Evolutionary conservation across 2,113 vertebrate species (phyloP).

Genomic region (Mellivora capensis): DNA sequence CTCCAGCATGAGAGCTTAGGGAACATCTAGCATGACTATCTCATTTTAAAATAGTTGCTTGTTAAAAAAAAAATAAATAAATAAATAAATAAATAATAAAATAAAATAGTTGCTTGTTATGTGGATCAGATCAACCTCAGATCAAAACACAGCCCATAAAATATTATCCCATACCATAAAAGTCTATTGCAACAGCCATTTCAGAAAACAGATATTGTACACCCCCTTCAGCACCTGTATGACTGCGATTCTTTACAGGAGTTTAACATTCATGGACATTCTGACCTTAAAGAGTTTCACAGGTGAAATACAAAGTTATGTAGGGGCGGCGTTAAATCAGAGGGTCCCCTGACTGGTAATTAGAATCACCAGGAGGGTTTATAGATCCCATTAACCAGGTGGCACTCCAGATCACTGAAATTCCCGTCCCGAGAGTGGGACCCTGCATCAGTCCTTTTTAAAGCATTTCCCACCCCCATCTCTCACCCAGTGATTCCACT

Average conservation of each 20-base stretch:
- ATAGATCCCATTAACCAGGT: neutral
- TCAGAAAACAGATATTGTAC: neutral
- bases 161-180: neutral
- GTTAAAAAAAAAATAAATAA: too few species aligned
- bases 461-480: neutral
- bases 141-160: constrained; percentile 27
- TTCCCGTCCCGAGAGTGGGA: neutral
- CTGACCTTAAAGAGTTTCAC: neutral
- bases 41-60: constrained; percentile 26
- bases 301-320: neutral
- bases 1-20: neutral
- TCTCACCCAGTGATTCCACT: neutral
- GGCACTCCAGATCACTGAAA: neutral
- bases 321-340: neutral
- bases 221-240: neutral
- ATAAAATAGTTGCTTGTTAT: constrained; percentile 7
- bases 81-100: too few species aligned
- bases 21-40: neutral
- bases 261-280: neutral
- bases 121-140: neutral
- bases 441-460: neutral
- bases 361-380: neutral
- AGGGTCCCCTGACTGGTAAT: neutral
- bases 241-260: neutral
- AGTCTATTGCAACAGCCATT: neutral